Base-by-base conservation (phyloP, 1,140 invertebrate genomes). In the Drosophila navojoa region DNA sequence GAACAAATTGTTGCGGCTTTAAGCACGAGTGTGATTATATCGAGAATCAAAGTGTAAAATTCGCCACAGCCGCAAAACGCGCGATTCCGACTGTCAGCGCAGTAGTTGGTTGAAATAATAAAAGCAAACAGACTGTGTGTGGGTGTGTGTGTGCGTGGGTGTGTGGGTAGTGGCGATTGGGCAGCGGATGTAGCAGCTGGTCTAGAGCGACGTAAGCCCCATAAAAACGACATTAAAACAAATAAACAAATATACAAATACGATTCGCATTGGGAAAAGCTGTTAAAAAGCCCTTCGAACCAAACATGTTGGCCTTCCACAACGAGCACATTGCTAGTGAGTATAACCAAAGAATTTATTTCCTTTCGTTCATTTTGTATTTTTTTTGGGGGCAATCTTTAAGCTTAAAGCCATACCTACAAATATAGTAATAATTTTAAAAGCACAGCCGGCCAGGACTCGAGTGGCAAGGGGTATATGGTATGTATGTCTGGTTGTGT, bases 231-330 rank as follows among this genome's bases (percentile, higher is more conserved):
- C 71, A 69, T 73, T 73, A 55, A 68, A 73, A 69, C 74, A 72
- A 73, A 58, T 58, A 77, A 68, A 76, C 57, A 52, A 52, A 53
- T 50, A 70, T 27, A 55, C 25, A 53, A 22, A 70, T 54, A 80
- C 60, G 44, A 57, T 60, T 68, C 70, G 64, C 66, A 67, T 72
- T 72, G 63, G 55, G 42, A 73, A 73, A 73, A 73, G 64, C 71
- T 70, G 71, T 63, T 63, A 74, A 73, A 74, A 74, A 57, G 11
- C 52, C 57, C 44, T 38, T 55, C 66, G 29, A 54, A 42, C 44
- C 29, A 81, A 38, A 78, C 63, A 87, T 86, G 81, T 81, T 86
- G 78, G 82, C 81, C 81, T 87, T 86, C 59, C 81, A 86, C 62
- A 82, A 86, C 68, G 82, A 86, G 53, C 76, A 81, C 55, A 87